Conservation (phyloP, 2,888 invertebrate genomes). For the Conomelus anceps region DNA sequence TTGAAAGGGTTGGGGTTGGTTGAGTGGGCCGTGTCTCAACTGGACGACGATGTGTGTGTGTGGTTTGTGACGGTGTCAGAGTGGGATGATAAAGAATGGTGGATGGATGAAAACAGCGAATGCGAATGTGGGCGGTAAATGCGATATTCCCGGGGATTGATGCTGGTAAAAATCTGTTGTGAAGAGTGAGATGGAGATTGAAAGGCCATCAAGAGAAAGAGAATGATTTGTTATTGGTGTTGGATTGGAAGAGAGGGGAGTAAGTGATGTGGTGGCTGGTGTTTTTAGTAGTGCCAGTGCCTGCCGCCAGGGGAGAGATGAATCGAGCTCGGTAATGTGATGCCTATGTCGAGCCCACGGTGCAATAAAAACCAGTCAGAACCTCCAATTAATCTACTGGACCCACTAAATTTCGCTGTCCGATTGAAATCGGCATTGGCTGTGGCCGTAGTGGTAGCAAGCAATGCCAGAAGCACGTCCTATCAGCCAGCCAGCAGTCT, state of each 20-base stretch:
- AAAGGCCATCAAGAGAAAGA: background rate
- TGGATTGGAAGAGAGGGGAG: background rate
- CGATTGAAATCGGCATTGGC: background rate
- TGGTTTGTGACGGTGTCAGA: too few relatives aligned
- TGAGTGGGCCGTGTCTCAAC: too few relatives aligned
- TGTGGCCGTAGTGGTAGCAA: background rate
- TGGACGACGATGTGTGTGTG: background rate
- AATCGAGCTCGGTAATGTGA: background rate
- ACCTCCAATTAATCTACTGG: background rate
- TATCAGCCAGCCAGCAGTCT: too few relatives aligned
- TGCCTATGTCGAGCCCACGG: background rate
- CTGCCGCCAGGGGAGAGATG: background rate
- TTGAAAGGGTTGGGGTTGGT: background rate
- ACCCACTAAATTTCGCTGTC: background rate
- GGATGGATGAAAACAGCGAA: background rate
- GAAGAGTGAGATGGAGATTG: background rate
- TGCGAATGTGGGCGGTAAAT: background rate
- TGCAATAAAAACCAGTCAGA: background rate
- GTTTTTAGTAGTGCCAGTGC: background rate
- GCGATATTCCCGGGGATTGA: background rate
- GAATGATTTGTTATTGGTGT: background rate
- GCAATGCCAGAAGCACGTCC: background rate
- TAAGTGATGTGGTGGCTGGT: background rate
- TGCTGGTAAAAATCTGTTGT: background rate
- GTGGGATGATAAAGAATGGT: background rate